Evolutionary conservation across 2,113 vertebrate genomes (phyloP), one percentile per base, ranked within the genome.

Genomic region (Cacatua alba): DNA sequence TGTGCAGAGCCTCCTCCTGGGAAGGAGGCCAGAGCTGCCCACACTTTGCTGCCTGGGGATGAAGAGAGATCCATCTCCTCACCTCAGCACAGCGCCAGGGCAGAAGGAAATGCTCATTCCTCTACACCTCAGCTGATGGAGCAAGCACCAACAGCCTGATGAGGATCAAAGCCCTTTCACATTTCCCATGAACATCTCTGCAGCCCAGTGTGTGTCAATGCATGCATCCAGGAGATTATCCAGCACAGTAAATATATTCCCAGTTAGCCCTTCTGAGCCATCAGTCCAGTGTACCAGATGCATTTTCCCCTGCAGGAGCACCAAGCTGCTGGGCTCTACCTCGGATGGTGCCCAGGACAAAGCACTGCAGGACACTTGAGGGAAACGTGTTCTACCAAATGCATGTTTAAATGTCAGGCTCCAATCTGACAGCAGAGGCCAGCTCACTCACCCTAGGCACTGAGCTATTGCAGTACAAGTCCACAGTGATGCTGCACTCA

Each of bases 271-370:
- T 31, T 35, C 68, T n/a, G 26, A 81, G 31, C 29, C 46, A 12
- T 9, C 62, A 20, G 16, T 5, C 8, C 3, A 1, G 6, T 0
- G 11, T 2, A 53, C 37, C 91, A 43, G 17, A 2, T 2, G 4
- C 35, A 8, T 28, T 41, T 37, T 26, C 74, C 13, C 24, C 33
- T 51, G 19, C 5, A 1, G 33, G 13, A 13, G 23, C 11, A 11
- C 41, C 3, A 7, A 43, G 41, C 24, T 12, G 51, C 44, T 64
- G 35, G 76, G 49, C 63, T 92, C n/a, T 35, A 13, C 23, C 62
- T 71, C 21, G 0, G n/a, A 35, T 3, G 0, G 24, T 24, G 48
- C 37, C 28, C 44, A 3, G 53, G 29, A 9, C 5, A 15, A 51
- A 59, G 13, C 57, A 39, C 79, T 6, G 13, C 15, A 55, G 51